A percentile compares a stretch with the other conserved stretches of the same genome.
Conservation (phyloP, 2,113 vertebrate genomes). For the Morone saxatilis region DNA sequence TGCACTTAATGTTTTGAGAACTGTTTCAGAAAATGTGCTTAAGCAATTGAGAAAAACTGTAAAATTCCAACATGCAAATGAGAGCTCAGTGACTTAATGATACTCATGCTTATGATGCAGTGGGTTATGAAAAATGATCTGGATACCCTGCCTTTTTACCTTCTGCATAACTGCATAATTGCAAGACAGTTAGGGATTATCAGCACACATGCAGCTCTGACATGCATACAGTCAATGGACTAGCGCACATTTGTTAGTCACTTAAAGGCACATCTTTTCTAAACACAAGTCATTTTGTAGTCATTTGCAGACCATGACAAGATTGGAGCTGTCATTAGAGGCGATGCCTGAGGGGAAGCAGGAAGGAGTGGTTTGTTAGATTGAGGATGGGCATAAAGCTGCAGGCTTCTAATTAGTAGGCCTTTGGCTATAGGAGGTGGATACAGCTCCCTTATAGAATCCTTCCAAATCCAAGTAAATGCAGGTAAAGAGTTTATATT, state of each 20-base stretch:
- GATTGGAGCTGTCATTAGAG: constrained; percentile 23
- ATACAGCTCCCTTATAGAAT: constrained; percentile 14
- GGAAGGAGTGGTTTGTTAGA: constrained; percentile 40
- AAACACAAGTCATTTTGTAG: constrained; percentile 39
- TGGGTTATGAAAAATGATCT: constrained; percentile 21
- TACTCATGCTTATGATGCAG: neutral
- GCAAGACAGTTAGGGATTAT: constrained; percentile 54
- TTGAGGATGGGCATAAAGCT: neutral
- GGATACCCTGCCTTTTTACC: constrained; percentile 60
- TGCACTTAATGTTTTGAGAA: neutral
- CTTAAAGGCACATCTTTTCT: constrained; percentile 46
- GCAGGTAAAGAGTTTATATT: neutral
- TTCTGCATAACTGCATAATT: constrained; percentile 34
- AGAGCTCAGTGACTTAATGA: constrained; percentile 17
- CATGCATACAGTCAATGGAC: constrained; percentile 34
- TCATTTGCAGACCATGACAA: constrained; percentile 3
- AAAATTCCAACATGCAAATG: neutral
- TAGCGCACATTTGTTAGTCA: constrained; percentile 43
- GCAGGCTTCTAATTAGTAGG: constrained; percentile 43
- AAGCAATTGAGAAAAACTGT: neutral
- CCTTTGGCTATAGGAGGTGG: constrained; percentile 8
- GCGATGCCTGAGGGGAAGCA: constrained; percentile 2
- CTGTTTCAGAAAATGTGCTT: neutral
- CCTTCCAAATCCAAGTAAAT: constrained; percentile 31
- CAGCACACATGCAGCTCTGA: constrained; percentile 55